Evolutionary conservation across 2,888 invertebrate genomes (phyloP).

Genomic region (Drymonia ruficornis): DNA sequence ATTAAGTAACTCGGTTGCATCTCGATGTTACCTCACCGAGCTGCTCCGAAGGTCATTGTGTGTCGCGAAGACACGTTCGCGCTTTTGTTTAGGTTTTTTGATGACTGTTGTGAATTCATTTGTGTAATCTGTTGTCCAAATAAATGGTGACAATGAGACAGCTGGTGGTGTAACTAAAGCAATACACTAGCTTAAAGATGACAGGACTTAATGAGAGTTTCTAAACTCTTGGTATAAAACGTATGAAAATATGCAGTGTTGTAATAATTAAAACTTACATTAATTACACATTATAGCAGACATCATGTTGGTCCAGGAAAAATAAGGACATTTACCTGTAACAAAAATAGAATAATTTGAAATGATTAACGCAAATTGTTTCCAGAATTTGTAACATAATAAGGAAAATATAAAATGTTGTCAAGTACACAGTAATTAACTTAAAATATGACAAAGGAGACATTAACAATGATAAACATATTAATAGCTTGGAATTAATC

Average conservation of each 20-base stretch:
- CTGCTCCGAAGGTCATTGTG: constrained; percentile 46
- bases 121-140: neutral
- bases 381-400: neutral
- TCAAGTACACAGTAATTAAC: too few species aligned
- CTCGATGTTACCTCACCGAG: constrained; percentile 54
- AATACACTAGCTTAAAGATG: neutral
- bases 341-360: constrained; percentile 21
- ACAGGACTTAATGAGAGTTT: too few species aligned
- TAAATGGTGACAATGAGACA: neutral
- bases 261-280: neutral
- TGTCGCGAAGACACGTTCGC: constrained; percentile 22
- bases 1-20: constrained; percentile 58
- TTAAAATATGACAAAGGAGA: too few species aligned
- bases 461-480: too few species aligned
- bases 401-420: neutral
- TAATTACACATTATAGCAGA: neutral
- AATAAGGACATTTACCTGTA: constrained; percentile 36
- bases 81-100: constrained; percentile 14
- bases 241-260: too few species aligned
- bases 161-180: neutral
- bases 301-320: neutral
- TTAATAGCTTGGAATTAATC: too few species aligned
- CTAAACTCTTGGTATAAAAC: too few species aligned
- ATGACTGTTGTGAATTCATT: neutral
- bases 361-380: neutral